Percentiles rank a stretch among this genome's conserved stretches.
phyloP scores from a whole-genome alignment of 2,797 vertebrate species.

The Hafferia zeledoni region DNA sequence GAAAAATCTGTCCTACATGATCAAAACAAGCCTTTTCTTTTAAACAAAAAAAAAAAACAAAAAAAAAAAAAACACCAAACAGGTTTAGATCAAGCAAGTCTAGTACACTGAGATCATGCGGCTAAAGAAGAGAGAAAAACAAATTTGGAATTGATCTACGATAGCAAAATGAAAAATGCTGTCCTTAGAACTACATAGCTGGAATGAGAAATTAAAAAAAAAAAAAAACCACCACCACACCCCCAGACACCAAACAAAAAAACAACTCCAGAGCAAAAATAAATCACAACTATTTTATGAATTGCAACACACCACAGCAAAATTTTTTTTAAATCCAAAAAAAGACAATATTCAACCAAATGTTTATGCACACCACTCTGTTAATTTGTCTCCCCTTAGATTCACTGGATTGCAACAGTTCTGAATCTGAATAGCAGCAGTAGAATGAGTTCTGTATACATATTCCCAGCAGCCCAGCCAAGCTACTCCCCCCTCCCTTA shows the following conservation, averaged over 20 bases:
- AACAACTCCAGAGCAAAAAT: not conserved
- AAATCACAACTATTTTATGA: not conserved
- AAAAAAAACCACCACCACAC: no score
- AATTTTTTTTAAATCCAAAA: not conserved
- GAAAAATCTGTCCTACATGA: not conserved
- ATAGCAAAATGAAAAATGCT: not conserved
- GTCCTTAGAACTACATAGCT: not conserved
- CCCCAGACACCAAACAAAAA: no score
- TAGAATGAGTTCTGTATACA: not conserved
- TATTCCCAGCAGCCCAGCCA: not conserved
- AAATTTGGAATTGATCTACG: not conserved
- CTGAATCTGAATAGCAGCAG: not conserved
- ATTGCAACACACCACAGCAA: not conserved
- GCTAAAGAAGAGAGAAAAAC: not conserved
- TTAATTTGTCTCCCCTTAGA: not conserved
- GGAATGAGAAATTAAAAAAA: not conserved
- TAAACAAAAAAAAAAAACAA: no score
- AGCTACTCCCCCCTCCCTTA: not conserved
- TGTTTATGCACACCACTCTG: no score
- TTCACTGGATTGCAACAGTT: not conserved
- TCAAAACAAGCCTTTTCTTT: not conserved
- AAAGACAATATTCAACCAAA: not conserved
- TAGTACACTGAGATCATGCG: not conserved
- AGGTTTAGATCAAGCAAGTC: slow-evolving; percentile 10
- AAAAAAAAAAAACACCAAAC: not conserved